These are phyloP conservation scores for Arizona elegans DNA, from an alignment of 2,113 vertebrate species.

Conservation along the genomic window DNA sequence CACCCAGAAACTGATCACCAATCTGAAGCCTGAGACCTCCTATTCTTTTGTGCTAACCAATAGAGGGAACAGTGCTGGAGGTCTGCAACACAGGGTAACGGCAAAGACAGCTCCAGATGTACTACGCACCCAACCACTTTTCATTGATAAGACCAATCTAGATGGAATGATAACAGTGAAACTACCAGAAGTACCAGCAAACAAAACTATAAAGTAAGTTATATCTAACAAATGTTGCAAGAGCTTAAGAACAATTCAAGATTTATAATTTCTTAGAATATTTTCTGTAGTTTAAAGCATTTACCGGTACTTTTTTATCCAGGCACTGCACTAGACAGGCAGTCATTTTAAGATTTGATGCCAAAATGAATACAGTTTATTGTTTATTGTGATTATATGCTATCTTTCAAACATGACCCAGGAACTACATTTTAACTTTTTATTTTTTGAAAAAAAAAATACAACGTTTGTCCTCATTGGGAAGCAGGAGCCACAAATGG, in stretches of 20 bases:
- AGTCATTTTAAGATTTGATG: not conserved
- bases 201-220: slow-evolving; percentile 89
- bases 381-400: not conserved
- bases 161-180: slow-evolving; percentile 96
- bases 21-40: slow-evolving; percentile 92
- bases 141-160: slow-evolving; percentile 90
- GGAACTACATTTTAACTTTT: not conserved
- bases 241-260: not conserved
- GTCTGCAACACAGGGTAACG: slow-evolving; percentile 93
- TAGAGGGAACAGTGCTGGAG: slow-evolving; percentile 94
- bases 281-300: not conserved
- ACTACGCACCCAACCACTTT: slow-evolving; percentile 88
- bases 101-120: slow-evolving; percentile 93
- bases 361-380: not conserved
- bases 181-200: slow-evolving; percentile 86
- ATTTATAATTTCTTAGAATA: not conserved
- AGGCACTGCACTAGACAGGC: not conserved
- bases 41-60: slow-evolving; percentile 97
- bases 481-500: not conserved
- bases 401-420: not conserved
- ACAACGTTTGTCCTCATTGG: not conserved
- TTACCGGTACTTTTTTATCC: not conserved
- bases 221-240: not conserved
- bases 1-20: slow-evolving; percentile 94
- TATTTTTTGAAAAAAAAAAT: not conserved